A percentile compares a stretch with the other conserved stretches of the same genome.
Conservation (phyloP, 1,140 invertebrate species). For the Drosophila arawakana region DNA sequence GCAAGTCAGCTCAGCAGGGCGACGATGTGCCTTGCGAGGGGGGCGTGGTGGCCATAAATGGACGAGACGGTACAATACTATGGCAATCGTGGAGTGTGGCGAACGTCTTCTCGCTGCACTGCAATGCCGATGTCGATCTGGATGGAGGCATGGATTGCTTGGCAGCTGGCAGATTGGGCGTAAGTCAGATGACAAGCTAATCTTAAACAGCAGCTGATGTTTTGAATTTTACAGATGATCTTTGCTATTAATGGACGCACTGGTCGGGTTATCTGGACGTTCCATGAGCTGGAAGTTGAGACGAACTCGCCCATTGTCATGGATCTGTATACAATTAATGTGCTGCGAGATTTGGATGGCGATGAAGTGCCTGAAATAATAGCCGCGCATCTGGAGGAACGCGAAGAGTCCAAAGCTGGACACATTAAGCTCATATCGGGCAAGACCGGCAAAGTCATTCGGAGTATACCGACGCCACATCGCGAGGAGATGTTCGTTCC, state of each 20-base stretch:
- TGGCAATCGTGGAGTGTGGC: conserved; percentile 91
- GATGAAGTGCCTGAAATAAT: conserved; percentile 91
- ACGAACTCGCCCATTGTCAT: conserved; percentile 83
- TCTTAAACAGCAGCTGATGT: background rate
- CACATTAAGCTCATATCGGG: conserved; percentile 90
- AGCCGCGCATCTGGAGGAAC: conserved; percentile 88
- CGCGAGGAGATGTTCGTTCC: conserved; percentile 90
- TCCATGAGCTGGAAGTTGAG: conserved; percentile 84
- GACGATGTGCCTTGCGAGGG: conserved; percentile 88
- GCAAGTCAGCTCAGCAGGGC: conserved; percentile 67
- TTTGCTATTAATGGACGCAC: conserved; percentile 89
- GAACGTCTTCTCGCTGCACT: conserved; percentile 91
- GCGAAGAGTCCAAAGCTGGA: conserved; percentile 85
- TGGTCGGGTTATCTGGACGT: conserved; percentile 89
- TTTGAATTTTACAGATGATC: conserved; percentile 86
- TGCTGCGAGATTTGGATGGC: conserved; percentile 89
- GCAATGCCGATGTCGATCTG: conserved; percentile 89
- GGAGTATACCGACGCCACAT: conserved; percentile 88
- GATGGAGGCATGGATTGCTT: conserved; percentile 91
- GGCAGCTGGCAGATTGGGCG: conserved; percentile 89
- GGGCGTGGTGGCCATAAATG: conserved; percentile 91
- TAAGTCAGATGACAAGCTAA: conserved; percentile 77
- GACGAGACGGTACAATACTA: conserved; percentile 88
- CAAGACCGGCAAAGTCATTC: conserved; percentile 88
- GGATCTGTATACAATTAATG: conserved; percentile 89